A percentile compares a stretch with the other conserved stretches of the same genome.
Evolutionary conservation across 2,113 vertebrate species (phyloP).

Genomic region (Brienomyrus longianalis): DNA sequence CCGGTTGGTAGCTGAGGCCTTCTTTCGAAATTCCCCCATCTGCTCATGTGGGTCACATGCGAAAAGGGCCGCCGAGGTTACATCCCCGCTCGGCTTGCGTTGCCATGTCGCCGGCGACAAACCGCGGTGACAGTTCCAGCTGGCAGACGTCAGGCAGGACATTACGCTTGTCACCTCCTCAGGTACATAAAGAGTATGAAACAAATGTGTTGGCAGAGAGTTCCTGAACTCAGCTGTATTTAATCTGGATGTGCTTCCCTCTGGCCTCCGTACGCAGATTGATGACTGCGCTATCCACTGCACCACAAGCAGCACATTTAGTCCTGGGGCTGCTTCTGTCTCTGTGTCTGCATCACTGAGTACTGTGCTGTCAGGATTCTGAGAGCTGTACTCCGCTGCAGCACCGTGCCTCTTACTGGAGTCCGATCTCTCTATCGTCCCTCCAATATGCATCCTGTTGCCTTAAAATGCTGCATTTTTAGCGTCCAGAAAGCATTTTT

Average conservation of each 20-base stretch:
- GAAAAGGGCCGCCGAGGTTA: not conserved
- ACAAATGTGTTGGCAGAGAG: constrained; percentile 14
- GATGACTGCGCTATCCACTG: constrained; percentile 12
- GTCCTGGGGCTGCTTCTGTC: not conserved
- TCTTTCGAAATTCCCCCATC: not conserved
- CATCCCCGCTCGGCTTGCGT: not conserved
- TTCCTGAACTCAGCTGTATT: constrained; percentile 4
- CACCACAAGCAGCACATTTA: not conserved
- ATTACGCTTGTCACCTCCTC: not conserved
- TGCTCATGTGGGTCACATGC: not conserved
- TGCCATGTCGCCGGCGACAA: not conserved
- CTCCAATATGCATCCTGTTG: not conserved
- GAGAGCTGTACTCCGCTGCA: constrained; percentile 2
- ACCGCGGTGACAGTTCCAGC: not conserved
- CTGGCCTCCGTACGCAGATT: constrained; percentile 7
- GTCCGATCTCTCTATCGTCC: not conserved
- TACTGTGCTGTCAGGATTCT: not conserved
- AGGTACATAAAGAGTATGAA: constrained; percentile 11
- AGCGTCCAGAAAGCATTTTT: not conserved
- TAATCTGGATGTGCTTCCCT: not conserved
- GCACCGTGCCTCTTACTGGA: not conserved
- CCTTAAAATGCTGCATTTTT: not conserved
- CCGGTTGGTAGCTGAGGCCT: not conserved
- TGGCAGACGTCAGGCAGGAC: constrained; percentile 11
- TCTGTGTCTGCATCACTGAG: not conserved